Conservation (phyloP, 1,140 invertebrate species). For the Onthophagus taurus region DNA sequence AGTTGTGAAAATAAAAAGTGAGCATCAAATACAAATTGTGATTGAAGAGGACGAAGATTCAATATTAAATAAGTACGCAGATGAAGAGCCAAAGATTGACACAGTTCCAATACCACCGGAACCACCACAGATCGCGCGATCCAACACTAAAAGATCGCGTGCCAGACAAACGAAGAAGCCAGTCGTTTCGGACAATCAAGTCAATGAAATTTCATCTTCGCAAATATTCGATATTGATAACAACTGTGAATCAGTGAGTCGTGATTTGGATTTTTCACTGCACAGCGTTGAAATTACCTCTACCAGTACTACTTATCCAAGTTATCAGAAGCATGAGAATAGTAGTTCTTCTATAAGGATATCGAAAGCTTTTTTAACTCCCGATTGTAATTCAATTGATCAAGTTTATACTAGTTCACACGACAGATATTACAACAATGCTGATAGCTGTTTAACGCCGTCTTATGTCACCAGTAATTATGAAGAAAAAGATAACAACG, state of each 20-base stretch:
- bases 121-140: neutral
- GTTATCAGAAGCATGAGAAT: neutral
- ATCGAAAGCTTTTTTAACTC: neutral
- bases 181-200: no score
- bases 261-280: neutral
- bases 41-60: neutral
- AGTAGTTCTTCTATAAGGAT: neutral
- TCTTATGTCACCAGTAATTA: no score
- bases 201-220: neutral
- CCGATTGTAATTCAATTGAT: neutral
- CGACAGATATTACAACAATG: no score
- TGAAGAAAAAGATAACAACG: no score
- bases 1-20: neutral
- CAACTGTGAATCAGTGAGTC: no score
- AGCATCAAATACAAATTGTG: neutral
- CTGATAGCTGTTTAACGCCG: no score
- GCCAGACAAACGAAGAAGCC: no score
- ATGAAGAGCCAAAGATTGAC: neutral
- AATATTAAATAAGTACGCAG: neutral
- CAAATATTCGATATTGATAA: neutral
- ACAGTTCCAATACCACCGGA: neutral
- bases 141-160: no score
- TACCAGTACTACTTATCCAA: neutral
- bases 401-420: neutral
- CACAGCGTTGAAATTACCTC: neutral